Evolutionary conservation across 2,113 vertebrate genomes (phyloP).

Genomic region (Embiotoca jacksoni): DNA sequence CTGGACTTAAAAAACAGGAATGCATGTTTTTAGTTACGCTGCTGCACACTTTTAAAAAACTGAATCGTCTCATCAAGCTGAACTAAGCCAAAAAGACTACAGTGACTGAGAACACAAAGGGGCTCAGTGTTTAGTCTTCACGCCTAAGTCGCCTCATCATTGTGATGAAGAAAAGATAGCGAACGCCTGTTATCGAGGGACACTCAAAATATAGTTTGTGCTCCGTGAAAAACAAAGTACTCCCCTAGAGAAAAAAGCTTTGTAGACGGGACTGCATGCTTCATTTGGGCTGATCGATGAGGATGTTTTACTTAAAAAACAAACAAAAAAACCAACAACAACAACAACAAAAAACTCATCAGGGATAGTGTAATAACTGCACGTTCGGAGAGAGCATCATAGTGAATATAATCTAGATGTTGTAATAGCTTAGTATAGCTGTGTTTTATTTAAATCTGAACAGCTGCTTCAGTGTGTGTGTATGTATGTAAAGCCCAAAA

Average conservation of each 20-base stretch:
- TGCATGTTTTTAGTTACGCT: slow-evolving; percentile 67
- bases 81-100: slow-evolving; percentile 50
- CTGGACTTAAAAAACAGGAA: slow-evolving; percentile 73
- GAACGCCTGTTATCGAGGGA: slow-evolving; percentile 36
- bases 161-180: slow-evolving; percentile 29
- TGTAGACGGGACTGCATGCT: slow-evolving; percentile 64
- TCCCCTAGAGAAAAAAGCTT: slow-evolving; percentile 42
- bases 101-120: slow-evolving; percentile 52
- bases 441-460: slow-evolving; percentile 53
- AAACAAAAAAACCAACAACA: not conserved
- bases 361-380: slow-evolving; percentile 65
- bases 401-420: slow-evolving; percentile 59
- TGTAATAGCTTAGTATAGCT: slow-evolving; percentile 69
- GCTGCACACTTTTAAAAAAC: slow-evolving; percentile 54
- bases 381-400: slow-evolving; percentile 59
- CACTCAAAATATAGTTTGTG: slow-evolving; percentile 46
- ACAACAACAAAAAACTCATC: slow-evolving; percentile 11
- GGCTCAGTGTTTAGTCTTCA: slow-evolving; percentile 45
- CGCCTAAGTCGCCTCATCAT: slow-evolving; percentile 41
- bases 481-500: slow-evolving; percentile 48
- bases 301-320: not conserved
- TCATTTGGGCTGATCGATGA: slow-evolving; percentile 49
- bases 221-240: slow-evolving; percentile 47
- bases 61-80: slow-evolving; percentile 32
- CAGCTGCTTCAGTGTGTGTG: slow-evolving; percentile 40